Base-by-base conservation (phyloP, 2,888 invertebrate genomes). In the Vesta saturnalis region DNA sequence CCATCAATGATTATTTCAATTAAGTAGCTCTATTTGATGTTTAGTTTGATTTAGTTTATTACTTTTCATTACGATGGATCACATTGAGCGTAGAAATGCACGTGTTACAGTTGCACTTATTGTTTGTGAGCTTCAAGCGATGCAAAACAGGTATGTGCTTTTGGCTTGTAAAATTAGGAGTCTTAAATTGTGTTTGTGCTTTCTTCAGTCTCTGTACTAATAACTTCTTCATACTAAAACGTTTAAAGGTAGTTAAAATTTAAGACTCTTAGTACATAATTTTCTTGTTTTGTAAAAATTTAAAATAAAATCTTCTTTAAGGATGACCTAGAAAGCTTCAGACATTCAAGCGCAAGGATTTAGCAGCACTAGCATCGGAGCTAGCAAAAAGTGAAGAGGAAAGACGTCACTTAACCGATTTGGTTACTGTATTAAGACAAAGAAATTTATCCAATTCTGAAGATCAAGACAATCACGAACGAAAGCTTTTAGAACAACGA, bases 261-360 rank as follows among this genome's bases (percentile, higher is more conserved):
- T 65, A 69, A 61, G 65, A 39, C 69, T 65, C 65, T 55, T 39
- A 60, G 39, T 55, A 21, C 22, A 57, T 59, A 46, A 18, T 19
- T 19, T 1, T 1, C n/a, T 59, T 63, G 22, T 59, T 60, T 60
- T 43, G 39, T n/a, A n/a, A n/a, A n/a, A n/a, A n/a, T n/a, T n/a
- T n/a, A n/a, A n/a, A n/a, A n/a, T n/a, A n/a, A 22, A 55, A 16
- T 23, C 21, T 54, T 64, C 62, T 83, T 84, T 65, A 84, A 94
- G 91, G 94, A 94, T 80, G 94, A 94, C 78, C 84, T 94, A 78
- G 94, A 94, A 80, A 89, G 90, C 1, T 82, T 92, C 43, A 87
- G 93, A 0, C 92, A 94, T 73, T 89, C 91, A 10, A 91, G 92
- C 76, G 89, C 92, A 56, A 87, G 91, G 92, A 92, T 80, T 88